Percentiles rank a stretch among this genome's conserved stretches.
Evolutionary conservation across 2,113 vertebrate species (phyloP).

Genomic region (Odontesthes bonariensis): DNA sequence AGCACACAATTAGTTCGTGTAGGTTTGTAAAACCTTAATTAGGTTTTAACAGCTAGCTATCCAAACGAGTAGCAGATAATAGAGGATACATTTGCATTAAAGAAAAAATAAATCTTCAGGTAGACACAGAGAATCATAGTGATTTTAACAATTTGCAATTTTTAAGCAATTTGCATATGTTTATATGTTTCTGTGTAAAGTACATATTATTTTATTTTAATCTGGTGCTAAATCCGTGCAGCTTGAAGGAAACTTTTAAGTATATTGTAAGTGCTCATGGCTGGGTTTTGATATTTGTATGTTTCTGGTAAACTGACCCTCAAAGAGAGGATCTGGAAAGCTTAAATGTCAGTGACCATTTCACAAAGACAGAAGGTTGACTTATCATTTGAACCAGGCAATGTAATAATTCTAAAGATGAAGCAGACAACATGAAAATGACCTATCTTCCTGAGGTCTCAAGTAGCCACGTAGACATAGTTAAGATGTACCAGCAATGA

Average conservation of each 20-base stretch:
- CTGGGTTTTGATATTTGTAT: neutral
- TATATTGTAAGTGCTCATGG: no score
- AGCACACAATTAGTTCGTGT: neutral
- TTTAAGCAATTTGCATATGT: neutral
- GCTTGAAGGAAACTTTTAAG: no score
- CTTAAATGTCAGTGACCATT: neutral
- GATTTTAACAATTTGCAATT: slow-evolving; percentile 2
- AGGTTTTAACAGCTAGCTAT: neutral
- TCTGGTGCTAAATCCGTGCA: no score
- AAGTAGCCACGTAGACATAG: no score
- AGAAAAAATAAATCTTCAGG: neutral
- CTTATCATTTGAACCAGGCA: neutral
- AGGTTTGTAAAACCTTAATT: neutral
- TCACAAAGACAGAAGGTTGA: no score
- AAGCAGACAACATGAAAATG: neutral
- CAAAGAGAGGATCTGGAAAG: neutral
- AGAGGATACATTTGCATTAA: slow-evolving; percentile 3
- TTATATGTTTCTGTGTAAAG: slow-evolving; percentile 6
- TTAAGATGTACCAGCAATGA: no score
- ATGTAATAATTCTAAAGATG: slow-evolving; percentile 1
- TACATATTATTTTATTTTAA: neutral
- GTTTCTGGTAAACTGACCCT: neutral
- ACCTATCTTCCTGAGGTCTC: no score
- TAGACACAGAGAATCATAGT: neutral
- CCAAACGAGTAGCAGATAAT: neutral